phyloP scores from a whole-genome alignment of 1,140 invertebrate species.

The Penaeus vannamei region DNA sequence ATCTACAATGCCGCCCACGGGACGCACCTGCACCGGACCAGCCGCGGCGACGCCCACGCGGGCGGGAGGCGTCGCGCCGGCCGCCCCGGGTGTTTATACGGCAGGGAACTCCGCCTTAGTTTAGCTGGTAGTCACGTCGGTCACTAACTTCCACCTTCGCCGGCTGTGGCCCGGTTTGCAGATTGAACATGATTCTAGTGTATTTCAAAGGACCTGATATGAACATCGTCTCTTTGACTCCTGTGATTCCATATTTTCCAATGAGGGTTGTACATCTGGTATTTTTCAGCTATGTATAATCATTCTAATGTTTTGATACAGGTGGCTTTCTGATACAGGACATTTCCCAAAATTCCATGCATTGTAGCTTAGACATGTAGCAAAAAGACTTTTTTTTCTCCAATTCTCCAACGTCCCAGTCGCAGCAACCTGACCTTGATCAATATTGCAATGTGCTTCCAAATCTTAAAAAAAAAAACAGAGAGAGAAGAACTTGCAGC shows the following conservation, averaged over 20 bases:
- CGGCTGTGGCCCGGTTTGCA: too few species aligned
- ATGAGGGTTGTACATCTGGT: slow-evolving; percentile 38
- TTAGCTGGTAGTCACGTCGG: too few species aligned
- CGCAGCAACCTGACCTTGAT: slow-evolving; percentile 62
- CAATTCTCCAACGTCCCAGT: slow-evolving; percentile 62
- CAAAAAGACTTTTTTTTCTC: slow-evolving; percentile 19
- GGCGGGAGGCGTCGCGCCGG: too few species aligned
- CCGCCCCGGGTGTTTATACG: too few species aligned
- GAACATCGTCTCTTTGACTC: neutral
- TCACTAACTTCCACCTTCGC: too few species aligned
- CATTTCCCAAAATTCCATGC: slow-evolving; percentile 63
- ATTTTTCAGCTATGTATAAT: slow-evolving; percentile 46
- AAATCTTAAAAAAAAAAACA: neutral
- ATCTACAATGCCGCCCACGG: too few species aligned
- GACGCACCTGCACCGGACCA: too few species aligned
- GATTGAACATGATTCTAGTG: too few species aligned
- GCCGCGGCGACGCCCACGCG: too few species aligned
- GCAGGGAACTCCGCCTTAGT: too few species aligned
- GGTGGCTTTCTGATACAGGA: slow-evolving; percentile 64
- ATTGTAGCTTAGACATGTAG: slow-evolving; percentile 65
- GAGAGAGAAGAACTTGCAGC: neutral
- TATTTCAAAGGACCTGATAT: too few species aligned
- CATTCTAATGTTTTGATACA: slow-evolving; percentile 61
- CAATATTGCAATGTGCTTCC: neutral
- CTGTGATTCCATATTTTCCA: neutral